A percentile compares a stretch with the other conserved stretches of the same genome.
These are phyloP conservation scores for Gallinago paraguaiae DNA, from an alignment of 2,113 vertebrate genomes.

Conservation along the genomic window DNA sequence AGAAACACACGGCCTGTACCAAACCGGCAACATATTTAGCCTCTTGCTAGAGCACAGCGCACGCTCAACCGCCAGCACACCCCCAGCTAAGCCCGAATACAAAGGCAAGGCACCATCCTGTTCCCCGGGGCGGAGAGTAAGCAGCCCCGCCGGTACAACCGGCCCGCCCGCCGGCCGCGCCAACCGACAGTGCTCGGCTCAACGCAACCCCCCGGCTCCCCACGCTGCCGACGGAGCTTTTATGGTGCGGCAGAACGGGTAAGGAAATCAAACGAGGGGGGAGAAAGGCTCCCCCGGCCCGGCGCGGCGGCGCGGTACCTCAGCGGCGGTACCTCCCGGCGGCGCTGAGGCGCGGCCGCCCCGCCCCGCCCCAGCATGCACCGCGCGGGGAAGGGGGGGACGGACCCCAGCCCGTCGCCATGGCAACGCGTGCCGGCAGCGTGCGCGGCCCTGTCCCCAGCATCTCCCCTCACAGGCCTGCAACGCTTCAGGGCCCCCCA, in stretches of 20 bases:
- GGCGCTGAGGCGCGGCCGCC: not conserved
- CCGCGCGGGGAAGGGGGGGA: not conserved
- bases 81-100: not conserved
- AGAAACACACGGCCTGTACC: rapidly evolving
- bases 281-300: not conserved
- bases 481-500: not conserved
- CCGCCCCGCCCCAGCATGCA: not conserved
- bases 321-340: not conserved
- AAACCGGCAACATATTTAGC: rapidly evolving
- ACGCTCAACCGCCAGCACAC: too few relatives aligned
- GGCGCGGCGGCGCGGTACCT: not conserved
- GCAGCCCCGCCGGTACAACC: not conserved
- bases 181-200: not conserved
- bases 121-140: not conserved
- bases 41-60: not conserved
- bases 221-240: not conserved
- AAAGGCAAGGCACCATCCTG: not conserved
- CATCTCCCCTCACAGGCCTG: not conserved
- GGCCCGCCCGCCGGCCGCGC: not conserved
- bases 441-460: rapidly evolving
- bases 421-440: conserved; percentile 79
- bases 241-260: not conserved
- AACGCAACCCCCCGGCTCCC: not conserved
- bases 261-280: conserved; percentile 17
- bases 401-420: conserved; percentile 72